phyloP scores from a whole-genome alignment of 2,113 vertebrate genomes.

The Gasterosteus nipponicus region DNA sequence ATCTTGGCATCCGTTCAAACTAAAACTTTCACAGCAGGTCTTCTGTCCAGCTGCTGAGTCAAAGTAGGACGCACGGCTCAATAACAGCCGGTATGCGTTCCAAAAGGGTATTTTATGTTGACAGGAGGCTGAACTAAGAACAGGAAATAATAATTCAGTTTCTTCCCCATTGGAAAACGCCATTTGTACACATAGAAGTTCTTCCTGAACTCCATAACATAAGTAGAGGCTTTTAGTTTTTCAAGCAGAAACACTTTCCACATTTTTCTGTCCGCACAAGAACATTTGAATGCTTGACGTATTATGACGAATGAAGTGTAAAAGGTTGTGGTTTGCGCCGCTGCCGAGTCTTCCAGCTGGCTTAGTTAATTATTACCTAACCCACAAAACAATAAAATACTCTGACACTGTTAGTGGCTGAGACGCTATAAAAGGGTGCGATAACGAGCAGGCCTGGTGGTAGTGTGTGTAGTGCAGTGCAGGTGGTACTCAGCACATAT shows the following conservation, averaged over 20 bases:
- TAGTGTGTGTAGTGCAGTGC: conserved; percentile 15
- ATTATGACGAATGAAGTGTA: conserved; percentile 1
- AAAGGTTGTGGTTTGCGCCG: not conserved
- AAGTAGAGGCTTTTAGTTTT: not conserved
- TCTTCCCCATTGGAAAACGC: not conserved
- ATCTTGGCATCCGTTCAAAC: conserved; percentile 45
- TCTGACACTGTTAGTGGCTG: conserved; percentile 39
- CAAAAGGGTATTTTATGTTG: conserved; percentile 1
- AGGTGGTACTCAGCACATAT: conserved; percentile 6
- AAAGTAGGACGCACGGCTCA: conserved; percentile 30
- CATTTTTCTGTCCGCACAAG: conserved; percentile 19
- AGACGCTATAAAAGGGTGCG: conserved; percentile 35
- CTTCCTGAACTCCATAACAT: not conserved
- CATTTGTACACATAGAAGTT: not conserved
- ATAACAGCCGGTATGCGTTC: conserved; percentile 3
- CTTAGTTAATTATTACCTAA: conserved; percentile 50
- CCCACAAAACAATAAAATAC: conserved; percentile 48
- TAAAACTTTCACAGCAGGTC: conserved; percentile 39
- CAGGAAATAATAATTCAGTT: conserved; percentile 35
- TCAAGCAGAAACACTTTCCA: not conserved
- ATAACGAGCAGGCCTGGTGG: conserved; percentile 58
- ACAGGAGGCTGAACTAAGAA: not conserved
- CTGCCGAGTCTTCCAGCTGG: conserved; percentile 45
- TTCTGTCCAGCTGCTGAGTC: conserved; percentile 45
- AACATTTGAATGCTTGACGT: conserved; percentile 2